A percentile compares a stretch with the other conserved stretches of the same genome.
These are phyloP conservation scores for Drosophila kurseongensis DNA, from an alignment of 1,140 invertebrate genomes.

Conservation along the genomic window DNA sequence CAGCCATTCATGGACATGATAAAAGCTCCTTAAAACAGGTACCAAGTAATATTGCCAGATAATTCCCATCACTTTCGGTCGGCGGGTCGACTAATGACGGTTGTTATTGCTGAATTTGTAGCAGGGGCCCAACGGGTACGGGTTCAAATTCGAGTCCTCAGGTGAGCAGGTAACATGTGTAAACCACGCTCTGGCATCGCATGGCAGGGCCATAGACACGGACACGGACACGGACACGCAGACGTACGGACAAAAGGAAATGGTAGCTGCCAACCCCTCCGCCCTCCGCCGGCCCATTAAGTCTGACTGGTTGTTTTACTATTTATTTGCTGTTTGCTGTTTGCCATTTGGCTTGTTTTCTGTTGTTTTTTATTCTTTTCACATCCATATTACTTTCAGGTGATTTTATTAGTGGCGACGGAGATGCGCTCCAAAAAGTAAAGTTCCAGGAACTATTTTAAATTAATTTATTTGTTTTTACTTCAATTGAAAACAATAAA, in stretches of 20 bases:
- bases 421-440: background rate
- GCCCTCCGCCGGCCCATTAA: background rate
- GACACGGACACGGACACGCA: slow-evolving; percentile 13
- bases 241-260: slow-evolving; percentile 14
- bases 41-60: background rate
- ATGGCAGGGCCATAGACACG: slow-evolving; percentile 53
- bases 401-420: slow-evolving; percentile 20
- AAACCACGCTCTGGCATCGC: slow-evolving; percentile 74
- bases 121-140: background rate
- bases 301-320: slow-evolving; percentile 54
- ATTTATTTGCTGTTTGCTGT: slow-evolving; percentile 40
- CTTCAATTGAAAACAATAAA: no score
- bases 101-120: slow-evolving; percentile 45
- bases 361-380: slow-evolving; percentile 3
- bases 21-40: background rate
- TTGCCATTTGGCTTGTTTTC: slow-evolving; percentile 51
- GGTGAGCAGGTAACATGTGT: slow-evolving; percentile 61
- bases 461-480: no score
- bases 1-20: no score
- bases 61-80: background rate
- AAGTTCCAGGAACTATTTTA: background rate
- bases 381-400: slow-evolving; percentile 11
- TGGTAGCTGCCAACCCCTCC: slow-evolving; percentile 38
- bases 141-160: slow-evolving; percentile 13
- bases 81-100: slow-evolving; percentile 58